Percentiles rank a stretch among this genome's conserved stretches.
Evolutionary conservation across 2,113 vertebrate species (phyloP).

Genomic region (Thinocorus orbignyianus): DNA sequence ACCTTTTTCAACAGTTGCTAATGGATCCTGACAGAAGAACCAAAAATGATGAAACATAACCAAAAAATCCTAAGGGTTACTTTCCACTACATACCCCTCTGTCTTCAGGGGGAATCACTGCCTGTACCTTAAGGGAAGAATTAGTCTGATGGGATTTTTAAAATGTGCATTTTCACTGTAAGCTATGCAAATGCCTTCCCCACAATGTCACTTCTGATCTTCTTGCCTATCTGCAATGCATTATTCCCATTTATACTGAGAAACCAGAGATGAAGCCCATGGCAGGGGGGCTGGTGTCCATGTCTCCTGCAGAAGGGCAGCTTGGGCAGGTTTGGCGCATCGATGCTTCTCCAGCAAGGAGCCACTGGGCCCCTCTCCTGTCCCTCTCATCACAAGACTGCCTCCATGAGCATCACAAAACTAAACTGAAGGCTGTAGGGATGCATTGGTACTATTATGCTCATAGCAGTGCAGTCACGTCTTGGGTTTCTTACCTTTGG

Average conservation of each 20-base stretch:
- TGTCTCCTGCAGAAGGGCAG: slow-evolving; percentile 2
- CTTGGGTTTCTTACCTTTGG: background rate
- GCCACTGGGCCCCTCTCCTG: background rate
- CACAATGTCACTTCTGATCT: slow-evolving; percentile 56
- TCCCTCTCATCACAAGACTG: background rate
- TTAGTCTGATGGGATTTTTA: slow-evolving; percentile 53
- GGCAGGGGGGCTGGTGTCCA: background rate
- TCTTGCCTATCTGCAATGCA: background rate
- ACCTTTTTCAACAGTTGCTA: slow-evolving; percentile 17
- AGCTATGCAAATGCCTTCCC: slow-evolving; percentile 54
- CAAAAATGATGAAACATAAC: slow-evolving; percentile 53
- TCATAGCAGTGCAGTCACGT: rapidly evolving
- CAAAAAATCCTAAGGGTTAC: slow-evolving; percentile 63
- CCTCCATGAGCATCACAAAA: background rate
- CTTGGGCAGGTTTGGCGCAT: rapidly evolving
- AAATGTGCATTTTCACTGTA: slow-evolving; percentile 47
- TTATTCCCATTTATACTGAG: background rate
- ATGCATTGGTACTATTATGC: rapidly evolving
- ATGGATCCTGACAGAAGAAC: slow-evolving; percentile 60
- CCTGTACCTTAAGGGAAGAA: slow-evolving; percentile 50
- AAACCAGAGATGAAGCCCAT: background rate
- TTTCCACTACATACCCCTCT: slow-evolving; percentile 6
- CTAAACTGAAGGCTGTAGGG: background rate
- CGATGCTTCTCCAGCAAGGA: background rate
- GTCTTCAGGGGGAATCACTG: slow-evolving; percentile 27